These are phyloP conservation scores for Acronicta alni DNA, from an alignment of 2,888 invertebrate species.

Conservation along the genomic window DNA sequence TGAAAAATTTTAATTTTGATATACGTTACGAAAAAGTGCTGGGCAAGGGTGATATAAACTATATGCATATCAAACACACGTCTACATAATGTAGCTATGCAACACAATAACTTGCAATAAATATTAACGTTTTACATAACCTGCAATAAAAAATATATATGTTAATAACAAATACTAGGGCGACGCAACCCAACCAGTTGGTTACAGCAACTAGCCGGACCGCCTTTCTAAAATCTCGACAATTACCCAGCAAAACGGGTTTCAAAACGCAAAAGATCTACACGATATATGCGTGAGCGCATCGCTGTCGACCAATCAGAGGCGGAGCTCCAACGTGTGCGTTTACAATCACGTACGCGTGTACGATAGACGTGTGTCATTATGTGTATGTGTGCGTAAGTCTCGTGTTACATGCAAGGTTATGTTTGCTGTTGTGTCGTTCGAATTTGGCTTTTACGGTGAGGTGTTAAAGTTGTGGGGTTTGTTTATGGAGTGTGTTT, in stretches of 20 bases:
- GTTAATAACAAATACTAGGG: constrained; percentile 57
- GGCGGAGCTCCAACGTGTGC: constrained; percentile 54
- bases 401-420: constrained; percentile 40
- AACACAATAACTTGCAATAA: constrained; percentile 51
- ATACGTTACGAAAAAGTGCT: no score
- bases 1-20: no score
- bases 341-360: constrained; percentile 53
- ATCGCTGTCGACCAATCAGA: constrained; percentile 65
- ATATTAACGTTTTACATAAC: constrained; percentile 65
- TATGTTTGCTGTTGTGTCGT: constrained; percentile 25
- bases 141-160: constrained; percentile 56
- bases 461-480: constrained; percentile 10
- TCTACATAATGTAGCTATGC: constrained; percentile 36
- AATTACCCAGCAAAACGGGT: constrained; percentile 80
- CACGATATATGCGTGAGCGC: constrained; percentile 73
- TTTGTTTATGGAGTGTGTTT: constrained; percentile 10
- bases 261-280: constrained; percentile 75
- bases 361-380: constrained; percentile 43
- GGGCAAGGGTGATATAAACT: background rate
- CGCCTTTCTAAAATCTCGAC: constrained; percentile 88
- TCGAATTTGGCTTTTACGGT: constrained; percentile 62
- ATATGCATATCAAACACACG: constrained; percentile 25
- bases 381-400: constrained; percentile 51
- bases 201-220: constrained; percentile 72
- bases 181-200: constrained; percentile 62